A percentile compares a stretch with the other conserved stretches of the same genome.
phyloP scores from a whole-genome alignment of 2,888 invertebrate species.

The Phania funesta region DNA sequence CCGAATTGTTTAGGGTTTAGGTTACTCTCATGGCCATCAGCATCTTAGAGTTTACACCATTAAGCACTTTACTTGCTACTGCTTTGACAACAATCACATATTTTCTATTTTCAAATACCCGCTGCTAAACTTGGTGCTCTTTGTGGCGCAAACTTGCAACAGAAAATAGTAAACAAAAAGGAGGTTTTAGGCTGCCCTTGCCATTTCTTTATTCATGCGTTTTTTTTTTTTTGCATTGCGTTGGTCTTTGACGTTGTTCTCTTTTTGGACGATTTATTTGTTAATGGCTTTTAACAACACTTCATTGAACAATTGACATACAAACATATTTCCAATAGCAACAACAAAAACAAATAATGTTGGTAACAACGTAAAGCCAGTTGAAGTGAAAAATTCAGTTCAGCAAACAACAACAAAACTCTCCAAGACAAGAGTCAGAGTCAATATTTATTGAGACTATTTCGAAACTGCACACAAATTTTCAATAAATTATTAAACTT shows the following conservation, averaged over 20 bases:
- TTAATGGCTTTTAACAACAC: conserved; percentile 66
- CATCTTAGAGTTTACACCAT: conserved; percentile 44
- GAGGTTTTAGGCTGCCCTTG: conserved; percentile 8
- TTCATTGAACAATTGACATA: conserved; percentile 64
- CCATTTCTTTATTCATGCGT: conserved; percentile 25
- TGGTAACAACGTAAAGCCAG: conserved; percentile 44
- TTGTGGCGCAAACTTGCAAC: neutral
- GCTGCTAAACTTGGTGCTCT: neutral
- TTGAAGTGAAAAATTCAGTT: conserved; percentile 26
- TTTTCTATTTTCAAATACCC: conserved; percentile 23
- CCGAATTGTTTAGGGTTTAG: neutral
- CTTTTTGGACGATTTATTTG: conserved; percentile 66
- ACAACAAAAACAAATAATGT: conserved; percentile 3
- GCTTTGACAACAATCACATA: conserved; percentile 18
- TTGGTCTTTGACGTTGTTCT: conserved; percentile 14
- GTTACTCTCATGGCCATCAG: conserved; percentile 12
- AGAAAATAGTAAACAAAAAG: neutral
- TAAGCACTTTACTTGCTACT: conserved; percentile 53
- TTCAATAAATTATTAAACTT: conserved; percentile 17
- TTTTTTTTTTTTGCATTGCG: conserved; percentile 1
- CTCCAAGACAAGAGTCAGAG: neutral
- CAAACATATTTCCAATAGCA: conserved; percentile 47
- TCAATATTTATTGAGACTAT: conserved; percentile 10
- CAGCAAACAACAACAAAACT: neutral
- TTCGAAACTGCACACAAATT: neutral